Evolutionary conservation across 2,113 vertebrate genomes (phyloP).

Genomic region (Seriola aureovittata): DNA sequence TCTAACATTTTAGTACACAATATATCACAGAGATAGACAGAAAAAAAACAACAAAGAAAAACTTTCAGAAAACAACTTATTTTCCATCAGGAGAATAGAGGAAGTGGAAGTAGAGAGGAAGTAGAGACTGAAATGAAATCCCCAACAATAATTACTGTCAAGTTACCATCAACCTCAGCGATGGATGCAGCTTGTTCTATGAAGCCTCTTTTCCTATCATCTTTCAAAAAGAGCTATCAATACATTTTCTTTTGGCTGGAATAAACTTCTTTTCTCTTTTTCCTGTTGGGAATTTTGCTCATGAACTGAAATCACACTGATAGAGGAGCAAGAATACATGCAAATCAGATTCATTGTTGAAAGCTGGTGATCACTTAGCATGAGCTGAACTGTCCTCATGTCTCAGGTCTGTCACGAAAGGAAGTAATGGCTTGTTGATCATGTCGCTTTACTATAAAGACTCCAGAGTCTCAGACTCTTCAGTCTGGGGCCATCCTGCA

Average conservation of each 20-base stretch:
- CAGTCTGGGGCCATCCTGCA: background rate
- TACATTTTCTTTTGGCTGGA: background rate
- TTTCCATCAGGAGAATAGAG: background rate
- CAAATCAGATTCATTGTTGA: conserved; percentile 29
- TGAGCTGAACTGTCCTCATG: background rate
- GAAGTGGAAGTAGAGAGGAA: no score
- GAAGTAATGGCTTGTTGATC: conserved; percentile 17
- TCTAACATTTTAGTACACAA: conserved; percentile 1
- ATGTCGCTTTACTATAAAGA: conserved; percentile 10
- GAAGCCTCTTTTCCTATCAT: background rate
- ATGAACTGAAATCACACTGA: background rate
- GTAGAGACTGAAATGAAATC: conserved; percentile 1
- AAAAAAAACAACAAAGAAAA: conserved; percentile 24
- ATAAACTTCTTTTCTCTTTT: conserved; percentile 6
- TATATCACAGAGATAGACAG: conserved; percentile 1
- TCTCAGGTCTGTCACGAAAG: conserved; percentile 23
- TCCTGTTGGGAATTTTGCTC: conserved; percentile 18
- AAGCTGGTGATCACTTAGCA: background rate
- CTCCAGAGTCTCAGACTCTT: no score
- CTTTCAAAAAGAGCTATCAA: conserved; percentile 20
- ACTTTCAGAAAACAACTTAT: background rate
- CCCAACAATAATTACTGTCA: background rate
- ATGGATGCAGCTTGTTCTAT: conserved; percentile 16
- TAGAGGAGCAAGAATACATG: conserved; percentile 23
- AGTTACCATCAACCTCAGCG: background rate